A percentile compares a stretch with the other conserved stretches of the same genome.
Evolutionary conservation across 2,888 invertebrate genomes (phyloP).

Genomic region (Plemyria rubiginata): DNA sequence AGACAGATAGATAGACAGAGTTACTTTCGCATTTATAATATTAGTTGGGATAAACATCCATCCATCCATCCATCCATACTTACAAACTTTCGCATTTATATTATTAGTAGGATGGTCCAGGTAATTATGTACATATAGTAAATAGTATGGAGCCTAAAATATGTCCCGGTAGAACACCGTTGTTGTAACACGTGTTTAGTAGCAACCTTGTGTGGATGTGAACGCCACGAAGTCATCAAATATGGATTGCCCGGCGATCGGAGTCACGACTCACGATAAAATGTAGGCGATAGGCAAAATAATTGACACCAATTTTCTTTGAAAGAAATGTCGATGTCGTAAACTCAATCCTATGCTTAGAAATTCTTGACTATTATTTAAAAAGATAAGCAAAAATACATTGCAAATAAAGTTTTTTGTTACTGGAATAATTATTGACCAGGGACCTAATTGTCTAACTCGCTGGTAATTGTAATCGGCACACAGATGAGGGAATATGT

Average conservation of each 20-base stretch:
- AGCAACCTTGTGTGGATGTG: constrained; percentile 32
- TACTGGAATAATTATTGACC: neutral
- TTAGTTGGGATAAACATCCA: too few species aligned
- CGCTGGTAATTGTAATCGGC: too few species aligned
- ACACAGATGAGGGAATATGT: too few species aligned
- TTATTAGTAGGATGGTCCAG: too few species aligned
- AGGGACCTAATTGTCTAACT: too few species aligned
- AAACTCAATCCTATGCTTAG: constrained; percentile 10
- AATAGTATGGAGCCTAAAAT: constrained; percentile 21
- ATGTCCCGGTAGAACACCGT: constrained; percentile 31
- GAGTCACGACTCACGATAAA: constrained; percentile 31
- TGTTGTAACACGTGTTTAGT: constrained; percentile 24
- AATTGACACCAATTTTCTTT: constrained; percentile 5
- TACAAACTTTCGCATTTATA: too few species aligned
- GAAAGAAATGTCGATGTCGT: constrained; percentile 16
- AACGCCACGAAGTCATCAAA: constrained; percentile 31
- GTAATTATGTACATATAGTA: constrained; percentile 7
- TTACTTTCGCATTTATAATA: too few species aligned
- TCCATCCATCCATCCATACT: too few species aligned
- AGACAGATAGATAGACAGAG: too few species aligned
- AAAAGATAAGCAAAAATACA: too few species aligned
- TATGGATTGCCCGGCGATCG: constrained; percentile 31
- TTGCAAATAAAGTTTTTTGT: neutral
- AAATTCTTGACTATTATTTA: neutral
- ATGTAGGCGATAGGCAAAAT: constrained; percentile 25